Evolutionary conservation across 1,140 invertebrate species (phyloP).

Genomic region (Latrodectus geometricus): DNA sequence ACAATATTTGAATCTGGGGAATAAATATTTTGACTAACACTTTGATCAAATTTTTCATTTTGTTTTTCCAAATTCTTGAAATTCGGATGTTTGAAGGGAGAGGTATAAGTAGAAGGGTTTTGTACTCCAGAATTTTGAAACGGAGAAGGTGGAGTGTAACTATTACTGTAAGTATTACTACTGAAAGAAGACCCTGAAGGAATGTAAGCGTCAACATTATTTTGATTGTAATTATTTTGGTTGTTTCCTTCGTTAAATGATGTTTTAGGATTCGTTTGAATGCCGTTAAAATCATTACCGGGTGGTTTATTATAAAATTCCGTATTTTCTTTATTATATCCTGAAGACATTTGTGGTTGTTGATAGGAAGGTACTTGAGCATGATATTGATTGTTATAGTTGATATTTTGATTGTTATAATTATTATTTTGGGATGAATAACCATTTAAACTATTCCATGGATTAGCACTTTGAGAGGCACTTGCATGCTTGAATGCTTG

Average conservation of each 20-base stretch:
- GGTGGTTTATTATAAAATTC: not conserved
- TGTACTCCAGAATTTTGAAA: not conserved
- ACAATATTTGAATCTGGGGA: slow-evolving; percentile 17
- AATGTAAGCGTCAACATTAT: slow-evolving; percentile 13
- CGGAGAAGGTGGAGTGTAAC: not conserved
- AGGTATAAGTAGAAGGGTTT: not conserved
- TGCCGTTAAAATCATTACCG: not conserved
- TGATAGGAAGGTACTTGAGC: not conserved
- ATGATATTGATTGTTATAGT: not conserved
- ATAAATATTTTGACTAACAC: slow-evolving; percentile 30
- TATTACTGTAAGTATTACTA: slow-evolving; percentile 38
- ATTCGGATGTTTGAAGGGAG: not conserved
- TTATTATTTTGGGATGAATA: not conserved
- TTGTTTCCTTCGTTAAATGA: not conserved
- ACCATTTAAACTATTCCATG: not conserved
- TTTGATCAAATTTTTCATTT: slow-evolving; percentile 50
- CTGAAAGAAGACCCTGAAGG: slow-evolving; percentile 35
- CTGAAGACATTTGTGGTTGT: not conserved
- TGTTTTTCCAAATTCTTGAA: slow-evolving; percentile 4
- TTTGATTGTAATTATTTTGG: slow-evolving; percentile 28
- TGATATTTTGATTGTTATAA: not conserved
- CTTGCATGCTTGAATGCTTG: not conserved
- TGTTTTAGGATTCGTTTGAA: not conserved
- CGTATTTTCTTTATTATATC: not conserved
- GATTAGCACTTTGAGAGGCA: not conserved